phyloP scores from a whole-genome alignment of 2,888 invertebrate species.

The Folsomia manolachei region DNA sequence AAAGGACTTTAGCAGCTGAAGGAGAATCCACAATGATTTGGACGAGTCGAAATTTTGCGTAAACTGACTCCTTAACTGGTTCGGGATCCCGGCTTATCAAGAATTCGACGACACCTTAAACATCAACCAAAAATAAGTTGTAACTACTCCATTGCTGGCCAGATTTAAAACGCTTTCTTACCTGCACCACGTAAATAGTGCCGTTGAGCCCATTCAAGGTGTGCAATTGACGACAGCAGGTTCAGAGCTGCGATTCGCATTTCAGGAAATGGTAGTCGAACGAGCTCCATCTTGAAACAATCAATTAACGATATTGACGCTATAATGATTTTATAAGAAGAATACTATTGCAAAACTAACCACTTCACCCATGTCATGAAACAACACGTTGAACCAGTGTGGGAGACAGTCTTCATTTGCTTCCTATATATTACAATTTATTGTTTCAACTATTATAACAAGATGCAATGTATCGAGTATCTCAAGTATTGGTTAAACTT shows the following conservation, averaged over 20 bases:
- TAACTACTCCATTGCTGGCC: not conserved
- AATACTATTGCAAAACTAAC: too few relatives aligned
- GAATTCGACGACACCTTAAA: slow-evolving; percentile 56
- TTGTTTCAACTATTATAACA: too few relatives aligned
- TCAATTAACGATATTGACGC: too few relatives aligned
- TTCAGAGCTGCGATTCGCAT: slow-evolving; percentile 44
- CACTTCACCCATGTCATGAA: slow-evolving; percentile 42
- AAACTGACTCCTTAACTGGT: slow-evolving; percentile 55
- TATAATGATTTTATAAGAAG: too few relatives aligned
- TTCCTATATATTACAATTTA: slow-evolving; percentile 30
- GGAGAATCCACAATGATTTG: slow-evolving; percentile 52
- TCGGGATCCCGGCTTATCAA: slow-evolving; percentile 56
- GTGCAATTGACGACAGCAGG: slow-evolving; percentile 45
- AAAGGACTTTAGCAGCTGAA: slow-evolving; percentile 52
- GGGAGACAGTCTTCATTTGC: slow-evolving; percentile 36
- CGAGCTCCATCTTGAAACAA: too few relatives aligned
- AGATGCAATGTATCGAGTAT: too few relatives aligned
- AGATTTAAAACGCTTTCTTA: too few relatives aligned
- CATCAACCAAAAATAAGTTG: not conserved
- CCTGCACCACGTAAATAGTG: slow-evolving; percentile 44
- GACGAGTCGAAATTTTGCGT: slow-evolving; percentile 56
- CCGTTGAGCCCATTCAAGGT: slow-evolving; percentile 49
- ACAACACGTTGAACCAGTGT: slow-evolving; percentile 45
- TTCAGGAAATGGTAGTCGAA: slow-evolving; percentile 49
- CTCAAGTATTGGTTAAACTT: too few relatives aligned